Evolutionary conservation across 2,113 vertebrate species (phyloP), one percentile per base, ranked within the genome.

Genomic region (Channa maculata): DNA sequence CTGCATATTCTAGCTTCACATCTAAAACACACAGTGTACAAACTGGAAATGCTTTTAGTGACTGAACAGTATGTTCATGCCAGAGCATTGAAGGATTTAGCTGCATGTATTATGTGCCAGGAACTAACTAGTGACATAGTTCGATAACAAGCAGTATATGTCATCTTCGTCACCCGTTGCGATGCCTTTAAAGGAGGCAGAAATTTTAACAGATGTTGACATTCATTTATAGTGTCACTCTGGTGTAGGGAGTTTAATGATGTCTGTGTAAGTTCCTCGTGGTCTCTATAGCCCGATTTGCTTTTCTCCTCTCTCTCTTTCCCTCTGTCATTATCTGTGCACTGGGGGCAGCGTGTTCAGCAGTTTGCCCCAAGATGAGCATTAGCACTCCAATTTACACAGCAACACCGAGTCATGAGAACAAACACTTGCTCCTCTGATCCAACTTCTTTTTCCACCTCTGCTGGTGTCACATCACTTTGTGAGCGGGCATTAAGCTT

Each of bases 401-500:
- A 83, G 83, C 59, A 86, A 77, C 87, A 77, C 78, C 90, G 87
- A 92, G 86, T 90, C 86, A 91, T 64, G 75, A 71, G 82, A 86
- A 81, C 74, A 86, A 89, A 85, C 79, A 11, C 64, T 74, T 14
- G 8, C 68, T 85, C 68, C 36, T 85, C 63, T 65, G 24, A 79
- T 82, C 34, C 76, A 75, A 70, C 67, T 43, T 70, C 58, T 65
- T 58, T 87, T 73, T 65, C 64, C 50, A 48, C 82, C 49, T 74
- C 66, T 48, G 50, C 78, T 83, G 65, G 64, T 88, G 83, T 89
- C 82, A 78, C 74, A 63, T 39, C 68, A 72, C 76, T 69, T 63
- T 68, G 45, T 46, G 68, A 62, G 52, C 76, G 55, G 65, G 66
- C 65, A 64, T 67, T 70, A 75, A 55, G 64, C 75, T 67, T 48